Evolutionary conservation across 2,888 invertebrate genomes (phyloP), one percentile per base, ranked within the genome.

Genomic region (Mesorhabditis spiculigera): DNA sequence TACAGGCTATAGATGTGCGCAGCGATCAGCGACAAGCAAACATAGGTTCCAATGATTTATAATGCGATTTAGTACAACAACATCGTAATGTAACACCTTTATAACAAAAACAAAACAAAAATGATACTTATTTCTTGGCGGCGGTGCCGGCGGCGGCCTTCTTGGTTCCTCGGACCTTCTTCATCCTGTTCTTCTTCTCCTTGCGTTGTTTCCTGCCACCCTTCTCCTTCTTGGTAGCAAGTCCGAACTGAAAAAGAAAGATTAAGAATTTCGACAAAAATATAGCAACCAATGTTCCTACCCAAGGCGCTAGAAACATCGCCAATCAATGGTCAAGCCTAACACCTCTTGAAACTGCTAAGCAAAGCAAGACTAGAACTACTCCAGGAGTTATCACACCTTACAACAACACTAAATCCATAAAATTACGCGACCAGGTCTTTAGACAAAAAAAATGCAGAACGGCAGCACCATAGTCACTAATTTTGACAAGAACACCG

Each of bases 101-200:
- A 50, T 50, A 50, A 50, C 58, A 50, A 50, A 50, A 50, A 50
- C n/a, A 28, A 28, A 63, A 63, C 16, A 28, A 4, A 28, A 28
- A 13, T n/a, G 63, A 16, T 4, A 50, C 71, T 85, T 87, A 87
- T 91, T 96, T 96, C 82, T 87, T 88, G 89, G 93, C 93, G 86
- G 93, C 90, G 78, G 92, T 71, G 91, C 10, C 58, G 86, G 96
- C 94, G 91, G 97, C 97, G 83, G 93, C 92, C 90, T 98, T 98
- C 89, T 94, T 94, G 81, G 95, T 96, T 88, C 98, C 98, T 86
- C 98, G 91, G 80, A 98, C 81, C 90, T 99, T 99, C 93, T 98
- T 99, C 93, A 96, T 95, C 87, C 97, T 93, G 92, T 99, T 98
- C 91, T 97, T 98, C 85, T 95, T 91, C 90, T 98, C 98, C 89